phyloP scores from a whole-genome alignment of 2,113 vertebrate genomes.

The Pristiophorus japonicus region DNA sequence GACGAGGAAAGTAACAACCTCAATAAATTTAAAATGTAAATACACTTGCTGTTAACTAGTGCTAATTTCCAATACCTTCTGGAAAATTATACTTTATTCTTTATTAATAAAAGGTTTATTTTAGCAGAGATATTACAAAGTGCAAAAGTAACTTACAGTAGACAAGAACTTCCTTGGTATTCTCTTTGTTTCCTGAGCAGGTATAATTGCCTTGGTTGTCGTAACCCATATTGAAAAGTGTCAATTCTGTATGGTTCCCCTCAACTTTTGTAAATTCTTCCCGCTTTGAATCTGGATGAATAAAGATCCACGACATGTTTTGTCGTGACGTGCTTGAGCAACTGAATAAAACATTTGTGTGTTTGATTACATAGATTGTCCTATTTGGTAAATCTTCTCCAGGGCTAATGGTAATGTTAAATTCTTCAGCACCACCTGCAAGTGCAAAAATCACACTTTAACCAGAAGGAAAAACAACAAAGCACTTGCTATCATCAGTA shows the following conservation, averaged over 20 bases:
- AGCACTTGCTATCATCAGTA: neutral
- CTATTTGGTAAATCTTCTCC: constrained; percentile 52
- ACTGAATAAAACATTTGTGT: constrained; percentile 52
- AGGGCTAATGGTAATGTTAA: constrained; percentile 48
- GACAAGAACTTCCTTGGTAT: constrained; percentile 64
- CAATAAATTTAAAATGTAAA: neutral
- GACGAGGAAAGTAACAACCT: neutral
- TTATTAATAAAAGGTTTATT: neutral
- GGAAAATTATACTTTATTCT: neutral
- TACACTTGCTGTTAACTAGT: neutral
- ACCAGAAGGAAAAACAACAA: neutral
- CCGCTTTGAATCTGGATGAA: neutral
- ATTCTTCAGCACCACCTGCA: constrained; percentile 56
- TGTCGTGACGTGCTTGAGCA: constrained; percentile 56
- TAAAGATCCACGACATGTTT: constrained; percentile 54
- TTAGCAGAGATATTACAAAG: neutral
- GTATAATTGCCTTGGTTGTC: constrained; percentile 64
- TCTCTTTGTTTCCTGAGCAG: constrained; percentile 50
- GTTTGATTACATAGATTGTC: constrained; percentile 48
- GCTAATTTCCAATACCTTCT: neutral
- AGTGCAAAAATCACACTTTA: constrained; percentile 22
- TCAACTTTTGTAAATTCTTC: constrained; percentile 40
- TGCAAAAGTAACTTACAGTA: constrained; percentile 61
- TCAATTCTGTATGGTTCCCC: constrained; percentile 46
- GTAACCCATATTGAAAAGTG: constrained; percentile 48